A percentile compares a stretch with the other conserved stretches of the same genome.
Conservation (phyloP, 92 coral and sea anemone genomes). For the Palythoa grandis region DNA sequence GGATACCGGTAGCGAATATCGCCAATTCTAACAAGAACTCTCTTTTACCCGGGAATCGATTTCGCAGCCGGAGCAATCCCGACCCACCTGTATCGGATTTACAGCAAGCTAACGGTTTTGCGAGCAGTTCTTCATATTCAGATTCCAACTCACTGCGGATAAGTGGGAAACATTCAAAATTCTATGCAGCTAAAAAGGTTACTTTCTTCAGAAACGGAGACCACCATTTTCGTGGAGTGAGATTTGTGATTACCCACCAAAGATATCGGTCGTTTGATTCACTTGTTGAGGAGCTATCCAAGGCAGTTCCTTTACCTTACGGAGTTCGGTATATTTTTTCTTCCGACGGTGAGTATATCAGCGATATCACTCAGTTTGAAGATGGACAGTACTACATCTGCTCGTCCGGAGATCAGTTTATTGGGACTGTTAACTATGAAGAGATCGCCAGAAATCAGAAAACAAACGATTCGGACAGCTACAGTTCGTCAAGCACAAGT, state of each 20-base stretch:
- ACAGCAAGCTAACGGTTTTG: slow-evolving; percentile 3
- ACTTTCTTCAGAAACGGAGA: slow-evolving; percentile 86
- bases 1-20: background rate
- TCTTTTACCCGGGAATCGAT: slow-evolving; percentile 11
- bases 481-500: slow-evolving; percentile 40
- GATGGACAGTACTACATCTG: slow-evolving; percentile 77
- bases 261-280: slow-evolving; percentile 77
- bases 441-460: slow-evolving; percentile 32
- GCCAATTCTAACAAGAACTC: background rate
- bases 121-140: slow-evolving; percentile 17
- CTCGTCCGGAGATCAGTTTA: slow-evolving; percentile 86
- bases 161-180: slow-evolving; percentile 16
- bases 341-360: slow-evolving; percentile 62
- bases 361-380: slow-evolving; percentile 65
- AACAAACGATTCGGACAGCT: slow-evolving; percentile 32
- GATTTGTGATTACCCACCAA: slow-evolving; percentile 71
- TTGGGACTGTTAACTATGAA: slow-evolving; percentile 67
- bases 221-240: slow-evolving; percentile 76
- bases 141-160: slow-evolving; percentile 14
- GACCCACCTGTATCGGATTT: background rate
- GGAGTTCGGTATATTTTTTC: slow-evolving; percentile 80
- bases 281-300: slow-evolving; percentile 74
- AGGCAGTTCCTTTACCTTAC: slow-evolving; percentile 80
- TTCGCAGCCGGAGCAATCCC: slow-evolving; percentile 23
- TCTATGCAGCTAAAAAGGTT: slow-evolving; percentile 67